Conservation (phyloP, 2,888 invertebrate genomes). For the Agrotis exclamationis region DNA sequence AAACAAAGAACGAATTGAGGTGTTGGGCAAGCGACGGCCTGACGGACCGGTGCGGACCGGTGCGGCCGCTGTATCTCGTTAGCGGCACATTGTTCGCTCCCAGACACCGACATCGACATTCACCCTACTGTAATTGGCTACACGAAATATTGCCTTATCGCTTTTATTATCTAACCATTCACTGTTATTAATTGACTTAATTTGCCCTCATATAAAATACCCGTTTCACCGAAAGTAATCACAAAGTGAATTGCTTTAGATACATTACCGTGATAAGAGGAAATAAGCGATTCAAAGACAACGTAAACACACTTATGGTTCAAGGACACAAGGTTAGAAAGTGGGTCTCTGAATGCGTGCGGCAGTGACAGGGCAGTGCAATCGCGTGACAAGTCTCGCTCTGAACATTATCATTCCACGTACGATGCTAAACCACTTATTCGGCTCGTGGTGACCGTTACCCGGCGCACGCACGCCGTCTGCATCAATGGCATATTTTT, state of each 20-base stretch:
- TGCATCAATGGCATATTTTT: constrained; percentile 91
- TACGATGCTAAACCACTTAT: constrained; percentile 90
- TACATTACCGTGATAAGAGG: constrained; percentile 27
- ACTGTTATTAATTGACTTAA: constrained; percentile 49
- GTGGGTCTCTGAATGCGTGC: constrained; percentile 83
- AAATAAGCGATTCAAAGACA: constrained; percentile 43
- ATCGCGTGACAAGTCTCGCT: constrained; percentile 86
- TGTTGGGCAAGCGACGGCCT: constrained; percentile 77
- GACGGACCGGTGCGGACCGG: constrained; percentile 69
- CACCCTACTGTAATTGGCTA: constrained; percentile 67
- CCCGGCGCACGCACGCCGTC: constrained; percentile 87
- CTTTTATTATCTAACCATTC: constrained; percentile 55
- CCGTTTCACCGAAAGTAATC: constrained; percentile 32
- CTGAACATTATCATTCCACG: constrained; percentile 88
- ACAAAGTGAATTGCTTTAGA: constrained; percentile 3
- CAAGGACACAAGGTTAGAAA: constrained; percentile 86
- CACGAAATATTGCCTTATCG: constrained; percentile 62
- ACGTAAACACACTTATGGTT: constrained; percentile 65
- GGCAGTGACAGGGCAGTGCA: constrained; percentile 78
- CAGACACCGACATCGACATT: constrained; percentile 67
- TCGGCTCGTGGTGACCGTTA: constrained; percentile 89
- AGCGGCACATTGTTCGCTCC: constrained; percentile 79
- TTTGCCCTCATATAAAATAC: constrained; percentile 31
- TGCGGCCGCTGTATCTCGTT: constrained; percentile 77
- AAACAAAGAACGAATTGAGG: constrained; percentile 86